phyloP scores from a whole-genome alignment of 2,888 invertebrate species.

The Lepeophtheirus nordmannii region DNA sequence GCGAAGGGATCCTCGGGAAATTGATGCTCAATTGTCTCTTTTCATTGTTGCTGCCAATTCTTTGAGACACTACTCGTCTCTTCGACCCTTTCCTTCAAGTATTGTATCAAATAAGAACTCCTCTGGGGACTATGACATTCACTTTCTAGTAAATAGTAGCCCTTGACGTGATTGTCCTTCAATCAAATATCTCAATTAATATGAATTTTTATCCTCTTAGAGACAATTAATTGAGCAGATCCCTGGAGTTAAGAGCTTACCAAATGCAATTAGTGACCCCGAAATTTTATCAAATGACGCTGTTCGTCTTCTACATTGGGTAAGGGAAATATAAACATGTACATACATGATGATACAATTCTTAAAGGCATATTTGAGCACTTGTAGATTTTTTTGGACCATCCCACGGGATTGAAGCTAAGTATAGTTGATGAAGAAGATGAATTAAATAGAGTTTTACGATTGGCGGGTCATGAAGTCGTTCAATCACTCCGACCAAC shows the following conservation, averaged over 20 bases:
- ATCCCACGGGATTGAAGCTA: neutral
- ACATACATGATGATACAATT: too few species aligned
- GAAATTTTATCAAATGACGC: neutral
- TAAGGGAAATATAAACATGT: neutral
- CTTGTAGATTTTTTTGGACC: neutral
- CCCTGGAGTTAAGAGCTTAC: too few species aligned
- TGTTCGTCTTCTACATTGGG: neutral
- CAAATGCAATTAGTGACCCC: neutral
- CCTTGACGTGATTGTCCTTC: too few species aligned
- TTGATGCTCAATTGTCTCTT: constrained; percentile 8
- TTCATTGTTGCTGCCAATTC: constrained; percentile 13
- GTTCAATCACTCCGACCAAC: neutral
- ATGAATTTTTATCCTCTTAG: neutral
- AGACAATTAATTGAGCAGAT: too few species aligned
- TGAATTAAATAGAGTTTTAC: neutral
- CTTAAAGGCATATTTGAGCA: neutral
- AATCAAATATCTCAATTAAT: neutral
- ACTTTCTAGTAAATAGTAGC: neutral
- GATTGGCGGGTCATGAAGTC: neutral
- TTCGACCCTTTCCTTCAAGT: constrained; percentile 10
- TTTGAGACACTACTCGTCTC: constrained; percentile 15
- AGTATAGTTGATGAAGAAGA: neutral
- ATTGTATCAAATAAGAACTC: neutral
- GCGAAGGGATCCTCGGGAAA: neutral
- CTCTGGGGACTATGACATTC: neutral